These are phyloP conservation scores for Uloborus diversus DNA, from an alignment of 1,140 invertebrate genomes.

Conservation along the genomic window DNA sequence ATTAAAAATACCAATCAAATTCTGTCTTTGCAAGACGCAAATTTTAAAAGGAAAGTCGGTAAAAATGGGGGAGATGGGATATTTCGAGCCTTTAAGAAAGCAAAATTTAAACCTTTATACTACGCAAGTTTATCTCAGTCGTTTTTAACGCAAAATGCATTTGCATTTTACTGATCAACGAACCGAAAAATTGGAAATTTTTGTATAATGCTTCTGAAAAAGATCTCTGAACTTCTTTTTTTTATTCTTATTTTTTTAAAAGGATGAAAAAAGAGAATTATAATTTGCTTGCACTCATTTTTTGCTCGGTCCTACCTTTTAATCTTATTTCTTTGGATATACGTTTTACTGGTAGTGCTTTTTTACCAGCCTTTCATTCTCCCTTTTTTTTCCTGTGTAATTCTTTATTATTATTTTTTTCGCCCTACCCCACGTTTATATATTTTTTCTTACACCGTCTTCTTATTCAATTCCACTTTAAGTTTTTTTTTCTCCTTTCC, in stretches of 20 bases:
- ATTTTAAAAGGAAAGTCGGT: neutral
- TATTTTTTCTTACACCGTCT: slow-evolving; percentile 24
- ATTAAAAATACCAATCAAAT: neutral
- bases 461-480: slow-evolving; percentile 52
- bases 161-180: slow-evolving; percentile 51
- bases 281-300: slow-evolving; percentile 48
- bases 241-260: slow-evolving; percentile 2
- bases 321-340: slow-evolving; percentile 37
- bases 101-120: slow-evolving; percentile 45
- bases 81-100: slow-evolving; percentile 7
- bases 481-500: neutral
- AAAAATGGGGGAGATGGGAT: neutral
- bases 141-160: slow-evolving; percentile 46
- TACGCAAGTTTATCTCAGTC: slow-evolving; percentile 37
- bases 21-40: neutral
- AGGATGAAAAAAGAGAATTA: slow-evolving; percentile 31
- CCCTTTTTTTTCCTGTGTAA: neutral
- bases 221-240: slow-evolving; percentile 27
- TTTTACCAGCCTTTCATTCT: neutral
- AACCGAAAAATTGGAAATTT: slow-evolving; percentile 52
- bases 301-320: slow-evolving; percentile 21
- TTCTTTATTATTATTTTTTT: slow-evolving; percentile 12
- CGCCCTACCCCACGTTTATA: slow-evolving; percentile 15
- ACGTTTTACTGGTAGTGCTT: neutral
- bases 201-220: slow-evolving; percentile 51